phyloP scores from a whole-genome alignment of 2,113 vertebrate species.

The Cephalopterus ornatus region DNA sequence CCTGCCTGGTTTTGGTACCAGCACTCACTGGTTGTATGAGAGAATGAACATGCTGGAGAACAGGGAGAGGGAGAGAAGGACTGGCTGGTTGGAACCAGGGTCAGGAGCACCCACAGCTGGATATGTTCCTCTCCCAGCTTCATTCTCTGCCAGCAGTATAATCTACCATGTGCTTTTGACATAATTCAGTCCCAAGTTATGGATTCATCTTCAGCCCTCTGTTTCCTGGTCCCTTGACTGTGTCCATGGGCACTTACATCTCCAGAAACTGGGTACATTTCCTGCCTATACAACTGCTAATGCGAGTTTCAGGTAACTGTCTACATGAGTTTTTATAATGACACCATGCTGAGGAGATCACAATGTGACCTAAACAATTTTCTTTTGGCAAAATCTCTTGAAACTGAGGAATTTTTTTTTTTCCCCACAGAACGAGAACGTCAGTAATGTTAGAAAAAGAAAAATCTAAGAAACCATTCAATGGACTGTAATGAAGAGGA shows the following conservation, averaged over 20 bases:
- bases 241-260: not conserved
- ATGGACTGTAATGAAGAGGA: conserved; percentile 14
- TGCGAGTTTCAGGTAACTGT: not conserved
- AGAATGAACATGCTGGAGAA: not conserved
- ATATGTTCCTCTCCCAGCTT: not conserved
- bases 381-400: not conserved
- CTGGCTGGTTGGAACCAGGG: not conserved
- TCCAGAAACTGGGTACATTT: not conserved
- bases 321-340: not conserved
- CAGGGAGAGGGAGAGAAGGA: not conserved
- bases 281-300: not conserved
- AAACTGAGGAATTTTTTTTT: not conserved
- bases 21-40: fast-evolving
- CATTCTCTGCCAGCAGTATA: not conserved
- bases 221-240: not conserved
- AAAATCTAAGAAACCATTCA: conserved; percentile 2
- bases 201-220: not conserved
- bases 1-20: not conserved
- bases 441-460: not conserved
- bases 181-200: not conserved
- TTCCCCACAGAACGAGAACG: not conserved
- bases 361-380: not conserved
- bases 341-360: not conserved
- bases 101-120: not conserved
- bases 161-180: not conserved